Conservation (phyloP, 2,888 invertebrate genomes). For the Nowickia ferox region DNA sequence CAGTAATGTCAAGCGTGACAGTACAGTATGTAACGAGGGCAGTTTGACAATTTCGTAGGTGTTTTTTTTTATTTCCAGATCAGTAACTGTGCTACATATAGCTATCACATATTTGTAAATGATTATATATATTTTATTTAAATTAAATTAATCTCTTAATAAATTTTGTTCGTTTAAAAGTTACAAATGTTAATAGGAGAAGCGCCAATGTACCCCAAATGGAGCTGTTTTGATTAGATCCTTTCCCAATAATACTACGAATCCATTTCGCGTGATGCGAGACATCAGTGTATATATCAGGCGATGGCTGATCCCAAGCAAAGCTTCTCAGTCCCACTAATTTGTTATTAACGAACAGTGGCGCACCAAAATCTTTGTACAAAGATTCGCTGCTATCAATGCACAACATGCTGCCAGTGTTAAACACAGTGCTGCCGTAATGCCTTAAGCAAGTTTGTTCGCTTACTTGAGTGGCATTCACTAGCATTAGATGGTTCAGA, state of each 20-base stretch:
- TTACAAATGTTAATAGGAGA: conserved; percentile 76
- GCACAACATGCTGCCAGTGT: conserved; percentile 69
- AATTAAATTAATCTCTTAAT: conserved; percentile 22
- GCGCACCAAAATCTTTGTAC: conserved; percentile 68
- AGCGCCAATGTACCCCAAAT: conserved; percentile 79
- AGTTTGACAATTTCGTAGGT: neutral
- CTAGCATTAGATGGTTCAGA: conserved; percentile 62
- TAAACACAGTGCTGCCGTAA: conserved; percentile 47
- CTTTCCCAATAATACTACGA: conserved; percentile 74
- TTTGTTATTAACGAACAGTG: conserved; percentile 65
- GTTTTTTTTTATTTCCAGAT: no score
- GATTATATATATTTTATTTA: no score
- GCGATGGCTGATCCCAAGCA: conserved; percentile 1
- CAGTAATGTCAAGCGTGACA: neutral
- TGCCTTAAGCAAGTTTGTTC: conserved; percentile 57
- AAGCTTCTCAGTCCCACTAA: conserved; percentile 65
- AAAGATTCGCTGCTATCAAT: conserved; percentile 34
- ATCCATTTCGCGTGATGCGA: conserved; percentile 76
- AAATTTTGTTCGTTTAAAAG: conserved; percentile 72
- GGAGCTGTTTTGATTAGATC: conserved; percentile 78
- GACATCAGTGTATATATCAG: conserved; percentile 68
- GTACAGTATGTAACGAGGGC: neutral
- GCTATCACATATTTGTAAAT: no score
- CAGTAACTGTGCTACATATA: neutral
- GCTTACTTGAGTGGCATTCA: conserved; percentile 59